phyloP scores from a whole-genome alignment of 2,888 invertebrate genomes.

The Tiliacea aurago region DNA sequence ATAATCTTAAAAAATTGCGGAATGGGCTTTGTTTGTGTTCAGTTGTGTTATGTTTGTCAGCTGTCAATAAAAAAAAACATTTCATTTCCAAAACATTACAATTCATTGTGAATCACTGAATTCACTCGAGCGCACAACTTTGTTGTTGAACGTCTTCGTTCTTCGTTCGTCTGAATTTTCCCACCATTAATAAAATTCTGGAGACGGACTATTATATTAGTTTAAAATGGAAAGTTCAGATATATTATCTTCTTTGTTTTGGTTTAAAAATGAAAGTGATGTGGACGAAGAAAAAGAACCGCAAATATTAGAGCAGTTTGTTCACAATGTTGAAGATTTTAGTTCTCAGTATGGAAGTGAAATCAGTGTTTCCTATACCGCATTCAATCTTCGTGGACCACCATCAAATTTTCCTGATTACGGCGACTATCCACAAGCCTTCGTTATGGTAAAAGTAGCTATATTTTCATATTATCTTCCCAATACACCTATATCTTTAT shows the following conservation, averaged over 20 bases:
- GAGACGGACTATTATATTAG: conserved; percentile 11
- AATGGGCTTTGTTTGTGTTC: conserved; percentile 39
- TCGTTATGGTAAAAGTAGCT: conserved; percentile 93
- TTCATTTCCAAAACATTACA: conserved; percentile 39
- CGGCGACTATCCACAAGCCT: conserved; percentile 97
- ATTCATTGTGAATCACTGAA: no score
- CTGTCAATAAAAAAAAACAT: conserved; percentile 56
- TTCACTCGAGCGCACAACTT: conserved; percentile 54
- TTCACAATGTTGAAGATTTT: conserved; percentile 94
- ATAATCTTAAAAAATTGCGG: conserved; percentile 22
- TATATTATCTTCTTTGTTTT: conserved; percentile 84
- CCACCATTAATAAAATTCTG: conserved; percentile 11
- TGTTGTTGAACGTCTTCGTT: no score
- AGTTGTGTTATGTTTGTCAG: conserved; percentile 30
- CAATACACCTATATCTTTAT: not conserved
- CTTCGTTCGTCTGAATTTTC: conserved; percentile 35
- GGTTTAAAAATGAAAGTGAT: conserved; percentile 81
- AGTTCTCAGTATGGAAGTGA: conserved; percentile 97
- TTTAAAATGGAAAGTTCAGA: conserved; percentile 85
- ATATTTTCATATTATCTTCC: conserved; percentile 22
- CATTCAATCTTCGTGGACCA: conserved; percentile 95
- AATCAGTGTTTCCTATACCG: conserved; percentile 96
- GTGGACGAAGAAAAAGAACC: conserved; percentile 78
- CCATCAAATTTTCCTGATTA: conserved; percentile 96
- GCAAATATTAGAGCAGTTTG: conserved; percentile 93